Conservation (phyloP, 1,140 invertebrate species). For the Calycopis cecrops region DNA sequence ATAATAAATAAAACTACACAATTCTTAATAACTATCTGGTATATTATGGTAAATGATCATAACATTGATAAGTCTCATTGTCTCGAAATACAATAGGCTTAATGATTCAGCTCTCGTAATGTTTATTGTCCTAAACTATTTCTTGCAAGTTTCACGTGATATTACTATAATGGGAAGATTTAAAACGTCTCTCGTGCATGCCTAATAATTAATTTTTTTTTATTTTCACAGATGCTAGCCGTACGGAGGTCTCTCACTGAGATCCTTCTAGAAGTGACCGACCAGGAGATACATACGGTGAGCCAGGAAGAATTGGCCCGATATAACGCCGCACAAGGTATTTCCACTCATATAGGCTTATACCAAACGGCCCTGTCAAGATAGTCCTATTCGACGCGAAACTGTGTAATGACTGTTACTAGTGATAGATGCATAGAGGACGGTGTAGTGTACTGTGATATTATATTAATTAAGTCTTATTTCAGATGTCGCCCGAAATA, state of each 20-base stretch:
- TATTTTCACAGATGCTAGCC: constrained; percentile 84
- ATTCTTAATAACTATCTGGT: too few relatives aligned
- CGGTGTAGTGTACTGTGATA: constrained; percentile 33
- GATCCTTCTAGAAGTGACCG: constrained; percentile 94
- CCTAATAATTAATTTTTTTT: constrained; percentile 9
- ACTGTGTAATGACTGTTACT: constrained; percentile 47
- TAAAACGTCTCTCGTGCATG: constrained; percentile 4
- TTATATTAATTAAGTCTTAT: constrained; percentile 66
- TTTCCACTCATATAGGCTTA: constrained; percentile 59
- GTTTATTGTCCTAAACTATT: too few relatives aligned
- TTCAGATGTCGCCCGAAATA: constrained; percentile 70
- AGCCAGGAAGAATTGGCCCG: constrained; percentile 82
- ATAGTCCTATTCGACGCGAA: constrained; percentile 43
- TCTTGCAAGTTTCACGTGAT: too few relatives aligned
- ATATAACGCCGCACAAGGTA: constrained; percentile 74
- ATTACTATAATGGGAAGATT: too few relatives aligned
- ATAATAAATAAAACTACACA: too few relatives aligned
- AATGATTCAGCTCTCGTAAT: too few relatives aligned
- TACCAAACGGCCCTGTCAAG: constrained; percentile 50
- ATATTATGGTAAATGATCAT: too few relatives aligned
- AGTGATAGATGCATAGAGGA: constrained; percentile 32
- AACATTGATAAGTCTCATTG: too few relatives aligned
- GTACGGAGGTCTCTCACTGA: constrained; percentile 92
- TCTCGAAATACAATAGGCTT: too few relatives aligned
- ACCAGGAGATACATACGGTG: constrained; percentile 88